Evolutionary conservation across 2,888 invertebrate species (phyloP).

Genomic region (Chrysina gloriosa): DNA sequence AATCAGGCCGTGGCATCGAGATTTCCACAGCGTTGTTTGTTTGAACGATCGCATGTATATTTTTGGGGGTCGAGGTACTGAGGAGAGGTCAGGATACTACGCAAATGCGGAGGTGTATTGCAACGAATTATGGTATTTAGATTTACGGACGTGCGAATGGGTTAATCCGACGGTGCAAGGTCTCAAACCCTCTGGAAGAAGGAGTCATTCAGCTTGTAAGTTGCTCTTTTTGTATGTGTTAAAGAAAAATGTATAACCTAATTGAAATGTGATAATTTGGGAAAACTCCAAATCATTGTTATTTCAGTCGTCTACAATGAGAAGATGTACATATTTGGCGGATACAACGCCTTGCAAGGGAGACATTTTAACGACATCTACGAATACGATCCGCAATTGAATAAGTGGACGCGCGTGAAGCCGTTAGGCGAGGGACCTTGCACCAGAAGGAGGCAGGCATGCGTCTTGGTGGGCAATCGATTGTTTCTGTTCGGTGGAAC

Average conservation of each 20-base stretch:
- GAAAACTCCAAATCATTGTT: constrained; percentile 14
- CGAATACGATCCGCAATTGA: constrained; percentile 74
- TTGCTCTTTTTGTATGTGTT: constrained; percentile 37
- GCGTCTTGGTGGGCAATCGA: constrained; percentile 77
- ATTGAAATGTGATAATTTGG: background rate
- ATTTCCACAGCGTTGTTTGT: constrained; percentile 89
- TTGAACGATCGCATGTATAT: constrained; percentile 85
- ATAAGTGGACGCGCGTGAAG: constrained; percentile 72
- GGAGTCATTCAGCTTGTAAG: constrained; percentile 94
- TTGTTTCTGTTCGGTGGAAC: constrained; percentile 93
- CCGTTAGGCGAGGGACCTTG: constrained; percentile 73
- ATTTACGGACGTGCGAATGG: constrained; percentile 80
- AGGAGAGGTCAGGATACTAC: constrained; percentile 73
- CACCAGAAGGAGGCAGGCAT: constrained; percentile 81
- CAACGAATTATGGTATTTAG: constrained; percentile 79
- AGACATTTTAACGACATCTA: constrained; percentile 88
- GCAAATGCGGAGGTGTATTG: constrained; percentile 80
- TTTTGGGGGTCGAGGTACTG: constrained; percentile 84
- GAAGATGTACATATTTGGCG: constrained; percentile 89
- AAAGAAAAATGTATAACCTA: background rate
- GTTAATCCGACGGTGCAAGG: constrained; percentile 71
- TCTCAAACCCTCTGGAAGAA: constrained; percentile 79
- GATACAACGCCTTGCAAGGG: constrained; percentile 82
- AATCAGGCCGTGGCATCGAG: constrained; percentile 71
- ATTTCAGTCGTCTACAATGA: constrained; percentile 81